Base-by-base conservation (phyloP, 2,888 invertebrate species). In the Ernsta delagoae region DNA sequence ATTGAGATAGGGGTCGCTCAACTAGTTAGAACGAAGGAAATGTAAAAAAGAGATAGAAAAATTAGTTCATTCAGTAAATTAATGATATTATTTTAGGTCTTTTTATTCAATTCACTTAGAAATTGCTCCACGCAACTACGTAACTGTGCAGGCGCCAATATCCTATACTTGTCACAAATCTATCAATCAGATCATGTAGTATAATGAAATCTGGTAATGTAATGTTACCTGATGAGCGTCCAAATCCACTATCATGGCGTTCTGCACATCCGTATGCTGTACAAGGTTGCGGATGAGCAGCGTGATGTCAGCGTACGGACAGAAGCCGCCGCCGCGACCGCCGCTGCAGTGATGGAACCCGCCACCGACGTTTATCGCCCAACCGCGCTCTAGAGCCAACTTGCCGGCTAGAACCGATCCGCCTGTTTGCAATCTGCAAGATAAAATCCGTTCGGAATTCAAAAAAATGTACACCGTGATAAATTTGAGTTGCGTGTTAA, bases 201-300 rank as follows among this genome's bases (percentile, higher is more conserved):
- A n/a, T n/a, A n/a, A n/a, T n/a, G n/a, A n/a, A n/a, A n/a, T n/a
- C n/a, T n/a, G n/a, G n/a, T n/a, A n/a, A n/a, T n/a, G n/a, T n/a
- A n/a, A n/a, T n/a, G n/a, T n/a, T 77, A 96, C 97, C 95, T 98
- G 98, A 90, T 98, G 98, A 3, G 98, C 98, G 90, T 98, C 98
- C 81, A 98, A 92, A 86, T 98, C 98, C 6, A 98, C 95, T 78
- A 98, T 98, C 97, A 98, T 97, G 2, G 96, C 95, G 53, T 94
- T 96, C 84, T 95, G 94, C 41, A 96, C 94, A 61, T 84, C 82
- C 2, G 92, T 82, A 69, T 94, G 92, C 73, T 90, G 84, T 31
- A 97, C 94, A 9, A 97, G 87, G 80, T 96, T 96, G 70, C 94
- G 92, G 57, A 98, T 94, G 8, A 97, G 90, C 75, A 98, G 89